Conservation (phyloP, 2,797 vertebrate species). For the Urophycis tenuis region DNA sequence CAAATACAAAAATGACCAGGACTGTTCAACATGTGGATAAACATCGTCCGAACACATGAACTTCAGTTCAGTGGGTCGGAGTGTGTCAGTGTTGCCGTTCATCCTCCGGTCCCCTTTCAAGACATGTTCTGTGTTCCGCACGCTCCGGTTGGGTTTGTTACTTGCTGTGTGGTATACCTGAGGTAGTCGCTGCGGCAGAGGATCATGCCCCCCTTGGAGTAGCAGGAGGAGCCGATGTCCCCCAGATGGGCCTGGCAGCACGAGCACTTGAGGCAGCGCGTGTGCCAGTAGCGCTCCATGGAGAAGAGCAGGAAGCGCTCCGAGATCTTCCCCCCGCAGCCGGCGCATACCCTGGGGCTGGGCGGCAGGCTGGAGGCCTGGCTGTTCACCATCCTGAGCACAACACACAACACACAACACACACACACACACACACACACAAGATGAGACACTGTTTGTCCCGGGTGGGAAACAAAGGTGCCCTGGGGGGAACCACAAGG, state of each 20-base stretch:
- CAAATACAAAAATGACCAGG: not conserved
- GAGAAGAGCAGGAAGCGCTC: conserved; percentile 79
- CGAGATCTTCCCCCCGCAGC: conserved; percentile 71
- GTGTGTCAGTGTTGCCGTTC: not conserved
- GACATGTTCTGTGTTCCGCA: not conserved
- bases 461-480: not conserved
- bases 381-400: conserved; percentile 69
- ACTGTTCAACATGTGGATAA: not conserved
- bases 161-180: conserved; percentile 50
- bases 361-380: conserved; percentile 57
- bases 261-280: conserved; percentile 76
- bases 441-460: not conserved
- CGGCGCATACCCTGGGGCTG: conserved; percentile 68
- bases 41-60: not conserved
- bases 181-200: conserved; percentile 76
- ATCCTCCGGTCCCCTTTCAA: not conserved
- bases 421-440: no score
- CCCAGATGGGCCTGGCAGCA: conserved; percentile 77
- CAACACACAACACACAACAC: conserved; percentile 10
- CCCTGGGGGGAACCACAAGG: not conserved
- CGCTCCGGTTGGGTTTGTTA: not conserved
- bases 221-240: conserved; percentile 75
- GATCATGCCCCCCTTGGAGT: conserved; percentile 78
- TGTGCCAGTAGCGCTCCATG: conserved; percentile 82
- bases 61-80: not conserved